phyloP scores from a whole-genome alignment of 2,888 invertebrate species.

The Campoplex nolae region DNA sequence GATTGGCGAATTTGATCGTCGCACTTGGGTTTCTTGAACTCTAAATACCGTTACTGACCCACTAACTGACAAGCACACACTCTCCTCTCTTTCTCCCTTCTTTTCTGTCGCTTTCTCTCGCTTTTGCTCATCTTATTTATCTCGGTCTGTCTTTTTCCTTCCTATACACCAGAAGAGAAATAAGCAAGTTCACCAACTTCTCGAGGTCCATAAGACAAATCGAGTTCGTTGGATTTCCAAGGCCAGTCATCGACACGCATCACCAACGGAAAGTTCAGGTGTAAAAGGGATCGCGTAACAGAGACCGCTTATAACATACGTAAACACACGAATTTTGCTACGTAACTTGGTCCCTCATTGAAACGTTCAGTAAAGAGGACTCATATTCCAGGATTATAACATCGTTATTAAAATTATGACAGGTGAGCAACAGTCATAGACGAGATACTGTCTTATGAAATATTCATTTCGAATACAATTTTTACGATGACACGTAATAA shows the following conservation, averaged over 20 bases:
- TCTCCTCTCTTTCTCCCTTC: conserved; percentile 44
- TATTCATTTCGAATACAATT: not conserved
- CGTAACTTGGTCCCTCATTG: conserved; percentile 19
- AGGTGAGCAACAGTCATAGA: conserved; percentile 30
- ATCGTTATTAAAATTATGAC: conserved; percentile 31
- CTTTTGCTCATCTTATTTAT: conserved; percentile 56
- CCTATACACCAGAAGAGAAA: conserved; percentile 30
- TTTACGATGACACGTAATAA: not conserved
- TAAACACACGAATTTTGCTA: not conserved
- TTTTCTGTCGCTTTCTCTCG: conserved; percentile 40
- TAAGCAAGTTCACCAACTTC: conserved; percentile 52
- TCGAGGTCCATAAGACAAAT: conserved; percentile 60
- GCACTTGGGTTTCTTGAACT: conserved; percentile 82
- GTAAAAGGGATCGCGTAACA: conserved; percentile 34
- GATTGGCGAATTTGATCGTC: conserved; percentile 74
- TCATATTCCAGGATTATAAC: conserved; percentile 55
- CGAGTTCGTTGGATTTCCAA: conserved; percentile 65
- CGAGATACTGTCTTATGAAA: not conserved
- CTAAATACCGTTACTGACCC: conserved; percentile 83
- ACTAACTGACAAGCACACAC: conserved; percentile 80
- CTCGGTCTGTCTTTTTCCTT: conserved; percentile 28
- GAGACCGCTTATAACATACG: not conserved
- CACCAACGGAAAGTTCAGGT: conserved; percentile 67
- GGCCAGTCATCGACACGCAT: conserved; percentile 70
- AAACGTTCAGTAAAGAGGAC: conserved; percentile 24